A percentile compares a stretch with the other conserved stretches of the same genome.
Conservation (phyloP, 2,797 vertebrate genomes). For the Glyptemys insculpta region DNA sequence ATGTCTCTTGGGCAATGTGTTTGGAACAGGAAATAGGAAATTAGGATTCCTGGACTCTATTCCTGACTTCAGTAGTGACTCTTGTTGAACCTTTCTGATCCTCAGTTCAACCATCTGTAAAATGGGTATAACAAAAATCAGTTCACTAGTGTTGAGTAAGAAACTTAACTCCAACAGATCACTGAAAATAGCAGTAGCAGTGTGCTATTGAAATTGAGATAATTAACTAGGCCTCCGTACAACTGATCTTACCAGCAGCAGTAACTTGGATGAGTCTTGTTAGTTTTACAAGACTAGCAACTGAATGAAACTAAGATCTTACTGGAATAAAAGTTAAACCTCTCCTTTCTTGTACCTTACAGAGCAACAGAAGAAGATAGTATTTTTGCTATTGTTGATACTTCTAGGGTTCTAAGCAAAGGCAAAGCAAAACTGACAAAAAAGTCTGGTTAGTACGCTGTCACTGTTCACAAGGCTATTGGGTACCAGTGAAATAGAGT, state of each 20-base stretch:
- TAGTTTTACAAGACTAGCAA: background rate
- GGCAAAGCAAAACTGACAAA: background rate
- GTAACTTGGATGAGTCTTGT: background rate
- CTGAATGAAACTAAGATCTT: too few species aligned
- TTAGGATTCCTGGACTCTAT: background rate
- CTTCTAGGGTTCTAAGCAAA: background rate
- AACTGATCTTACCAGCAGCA: background rate
- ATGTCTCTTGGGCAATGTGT: background rate
- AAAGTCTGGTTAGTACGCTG: background rate
- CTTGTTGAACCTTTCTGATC: background rate
- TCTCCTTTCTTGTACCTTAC: background rate
- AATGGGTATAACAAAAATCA: background rate
- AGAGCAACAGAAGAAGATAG: background rate
- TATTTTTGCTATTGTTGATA: background rate
- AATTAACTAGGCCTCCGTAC: conserved; percentile 15
- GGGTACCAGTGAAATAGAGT: background rate
- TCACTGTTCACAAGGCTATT: background rate
- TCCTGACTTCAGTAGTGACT: background rate
- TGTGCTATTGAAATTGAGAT: background rate
- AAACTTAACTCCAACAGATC: conserved; percentile 7
- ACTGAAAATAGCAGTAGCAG: background rate
- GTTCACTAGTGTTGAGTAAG: background rate
- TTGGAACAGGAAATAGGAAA: background rate
- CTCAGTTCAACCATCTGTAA: background rate
- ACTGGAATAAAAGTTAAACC: background rate